These are phyloP conservation scores for Physeter macrocephalus DNA, from an alignment of 2,113 vertebrate species.

Conservation along the genomic window DNA sequence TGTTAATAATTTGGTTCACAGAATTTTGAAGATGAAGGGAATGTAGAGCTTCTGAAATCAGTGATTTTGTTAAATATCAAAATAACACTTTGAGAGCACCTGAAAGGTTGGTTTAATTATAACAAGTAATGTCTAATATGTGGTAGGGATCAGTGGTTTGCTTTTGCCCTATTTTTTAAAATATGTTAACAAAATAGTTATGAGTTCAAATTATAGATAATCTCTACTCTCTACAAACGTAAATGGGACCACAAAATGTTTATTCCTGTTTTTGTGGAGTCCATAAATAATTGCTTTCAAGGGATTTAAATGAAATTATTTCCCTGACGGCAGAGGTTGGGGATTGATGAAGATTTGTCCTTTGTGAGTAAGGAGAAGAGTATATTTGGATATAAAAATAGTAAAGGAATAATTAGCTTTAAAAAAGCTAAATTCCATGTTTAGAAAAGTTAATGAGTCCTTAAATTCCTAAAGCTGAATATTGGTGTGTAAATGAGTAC, in stretches of 20 bases:
- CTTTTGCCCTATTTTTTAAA: not conserved
- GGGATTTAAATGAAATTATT: conserved; percentile 36
- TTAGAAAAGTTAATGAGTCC: conserved; percentile 63
- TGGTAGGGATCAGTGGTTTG: not conserved
- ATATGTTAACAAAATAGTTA: not conserved
- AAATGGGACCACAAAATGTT: not conserved
- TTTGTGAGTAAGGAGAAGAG: conserved; percentile 30
- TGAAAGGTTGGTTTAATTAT: not conserved
- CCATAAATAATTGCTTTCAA: conserved; percentile 46
- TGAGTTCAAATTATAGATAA: not conserved
- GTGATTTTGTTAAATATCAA: not conserved
- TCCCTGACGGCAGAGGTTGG: not conserved
- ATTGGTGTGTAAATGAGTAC: conserved; percentile 36
- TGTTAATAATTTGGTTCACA: not conserved
- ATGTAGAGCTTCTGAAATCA: not conserved
- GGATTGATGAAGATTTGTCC: conserved; percentile 17
- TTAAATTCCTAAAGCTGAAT: conserved; percentile 28
- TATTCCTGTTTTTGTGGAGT: not conserved
- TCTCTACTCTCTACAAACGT: not conserved
- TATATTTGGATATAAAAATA: conserved; percentile 54
- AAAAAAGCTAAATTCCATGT: conserved; percentile 32
- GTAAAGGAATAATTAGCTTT: conserved; percentile 60
- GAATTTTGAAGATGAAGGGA: not conserved
- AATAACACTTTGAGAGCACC: not conserved
- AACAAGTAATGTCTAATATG: not conserved